These are phyloP conservation scores for Poecile montanus DNA, from an alignment of 2,797 vertebrate species.

Conservation along the genomic window DNA sequence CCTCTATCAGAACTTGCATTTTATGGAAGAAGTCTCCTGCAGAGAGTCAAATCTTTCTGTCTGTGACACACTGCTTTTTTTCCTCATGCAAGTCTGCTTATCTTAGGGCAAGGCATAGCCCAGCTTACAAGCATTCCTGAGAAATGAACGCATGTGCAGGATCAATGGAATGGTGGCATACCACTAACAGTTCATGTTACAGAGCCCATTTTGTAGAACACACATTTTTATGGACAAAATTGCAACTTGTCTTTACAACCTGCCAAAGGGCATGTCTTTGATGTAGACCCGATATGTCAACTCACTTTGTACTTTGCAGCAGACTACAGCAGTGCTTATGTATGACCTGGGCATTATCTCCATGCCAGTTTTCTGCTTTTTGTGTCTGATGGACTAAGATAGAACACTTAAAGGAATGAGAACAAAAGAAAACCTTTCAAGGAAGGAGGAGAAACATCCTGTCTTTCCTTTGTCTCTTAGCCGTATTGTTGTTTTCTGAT, in stretches of 20 bases:
- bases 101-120: slow-evolving; percentile 53
- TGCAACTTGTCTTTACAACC: slow-evolving; percentile 37
- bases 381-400: neutral
- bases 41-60: slow-evolving; percentile 22
- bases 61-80: neutral
- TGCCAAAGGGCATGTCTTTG: slow-evolving; percentile 43
- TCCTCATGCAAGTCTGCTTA: slow-evolving; percentile 36
- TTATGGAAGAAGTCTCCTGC: slow-evolving; percentile 10
- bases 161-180: slow-evolving; percentile 63
- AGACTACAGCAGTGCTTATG: neutral
- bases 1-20: slow-evolving; percentile 1
- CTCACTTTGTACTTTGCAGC: neutral
- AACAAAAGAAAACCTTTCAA: slow-evolving; percentile 21
- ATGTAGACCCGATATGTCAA: neutral
- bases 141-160: slow-evolving; percentile 67
- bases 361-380: neutral
- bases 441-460: neutral
- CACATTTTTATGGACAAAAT: slow-evolving; percentile 40
- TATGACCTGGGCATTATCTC: neutral
- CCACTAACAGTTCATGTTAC: slow-evolving; percentile 63
- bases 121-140: slow-evolving; percentile 65
- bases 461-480: neutral
- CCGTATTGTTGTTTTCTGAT: neutral
- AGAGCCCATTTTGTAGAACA: slow-evolving; percentile 56
- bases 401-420: neutral